Base-by-base conservation (phyloP, 2,888 invertebrate species). In the Papilio protenor region DNA sequence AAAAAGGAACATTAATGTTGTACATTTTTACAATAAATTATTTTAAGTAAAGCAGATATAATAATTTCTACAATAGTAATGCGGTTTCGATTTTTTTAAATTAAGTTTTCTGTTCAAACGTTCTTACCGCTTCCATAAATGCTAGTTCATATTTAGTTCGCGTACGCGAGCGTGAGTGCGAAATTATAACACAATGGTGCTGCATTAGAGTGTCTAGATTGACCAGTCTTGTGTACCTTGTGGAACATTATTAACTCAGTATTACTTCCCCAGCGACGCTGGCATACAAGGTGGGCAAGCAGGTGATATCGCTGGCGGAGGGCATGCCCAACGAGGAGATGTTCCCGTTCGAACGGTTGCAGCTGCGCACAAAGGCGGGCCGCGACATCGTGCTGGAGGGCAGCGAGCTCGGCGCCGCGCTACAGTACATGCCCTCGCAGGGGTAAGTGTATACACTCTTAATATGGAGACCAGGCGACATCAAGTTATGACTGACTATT, bases 371-470 rank as follows among this genome's bases (percentile, higher is more conserved):
- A 78, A 95, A 94, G 81, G 95, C 95, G 79, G 96, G 96, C 0
- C 90, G 92, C 0, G 86, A 87, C 1, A 87, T 96, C 75, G 88
- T 91, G 0, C 85, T 97, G 21, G 92, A 96, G 69, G 96, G 96
- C 0, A 89, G 92, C 66, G 95, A 96, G 73, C 90, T 98, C 81
- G 95, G 95, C 0, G 93, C 95, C 0, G 97, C 97, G 0, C 91
- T 97, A 76, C 97, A 98, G 87, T 98, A 98, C 85, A 95, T 97
- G 80, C 97, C 97, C 0, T 96, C 97, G 3, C 96, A 96, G 84
- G 97, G 97, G 95, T 96, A 87, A 87, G 27, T 3, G 88, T 78
- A 2, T 14, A 52, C 52, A 16, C 16, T 14, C 52, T 33, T 33
- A 5, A 33, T 33, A 33, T 49, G 16, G 55, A 55, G 8, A 18